Conservation (phyloP, 2,888 invertebrate species). For the Rugalucina vietnamica region DNA sequence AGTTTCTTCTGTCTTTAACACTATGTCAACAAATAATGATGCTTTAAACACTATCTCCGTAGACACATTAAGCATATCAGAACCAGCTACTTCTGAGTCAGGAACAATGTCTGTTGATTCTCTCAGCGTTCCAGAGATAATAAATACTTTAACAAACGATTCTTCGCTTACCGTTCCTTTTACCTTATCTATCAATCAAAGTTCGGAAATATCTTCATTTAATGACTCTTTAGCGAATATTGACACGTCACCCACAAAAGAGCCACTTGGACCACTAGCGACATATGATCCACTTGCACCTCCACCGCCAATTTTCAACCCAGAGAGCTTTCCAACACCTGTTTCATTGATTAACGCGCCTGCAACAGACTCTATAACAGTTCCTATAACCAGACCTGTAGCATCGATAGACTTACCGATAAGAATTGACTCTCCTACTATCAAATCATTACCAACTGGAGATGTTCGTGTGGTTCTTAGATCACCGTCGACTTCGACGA, state of each 20-base stretch:
- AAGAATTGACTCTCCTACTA: not conserved
- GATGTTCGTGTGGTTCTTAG: not conserved
- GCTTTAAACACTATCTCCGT: no score
- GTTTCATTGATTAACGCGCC: not conserved
- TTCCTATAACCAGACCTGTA: not conserved
- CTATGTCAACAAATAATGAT: no score
- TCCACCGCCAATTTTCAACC: not conserved
- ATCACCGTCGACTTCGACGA: no score
- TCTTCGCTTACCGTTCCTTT: no score
- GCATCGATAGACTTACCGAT: conserved; percentile 6
- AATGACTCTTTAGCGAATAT: no score
- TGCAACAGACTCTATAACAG: not conserved
- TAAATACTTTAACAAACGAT: no score
- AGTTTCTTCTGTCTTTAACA: no score
- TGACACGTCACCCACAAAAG: not conserved
- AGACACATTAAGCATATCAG: no score
- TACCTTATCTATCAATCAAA: no score
- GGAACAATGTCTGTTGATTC: no score
- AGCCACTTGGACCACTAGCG: not conserved
- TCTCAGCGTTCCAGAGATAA: not conserved
- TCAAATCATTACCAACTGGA: not conserved
- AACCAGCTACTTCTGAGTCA: no score
- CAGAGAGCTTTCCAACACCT: not conserved
- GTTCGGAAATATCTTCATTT: no score
- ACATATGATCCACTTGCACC: not conserved